Conservation (phyloP, 2,113 vertebrate species). For the Gymnocephalus cernua region DNA sequence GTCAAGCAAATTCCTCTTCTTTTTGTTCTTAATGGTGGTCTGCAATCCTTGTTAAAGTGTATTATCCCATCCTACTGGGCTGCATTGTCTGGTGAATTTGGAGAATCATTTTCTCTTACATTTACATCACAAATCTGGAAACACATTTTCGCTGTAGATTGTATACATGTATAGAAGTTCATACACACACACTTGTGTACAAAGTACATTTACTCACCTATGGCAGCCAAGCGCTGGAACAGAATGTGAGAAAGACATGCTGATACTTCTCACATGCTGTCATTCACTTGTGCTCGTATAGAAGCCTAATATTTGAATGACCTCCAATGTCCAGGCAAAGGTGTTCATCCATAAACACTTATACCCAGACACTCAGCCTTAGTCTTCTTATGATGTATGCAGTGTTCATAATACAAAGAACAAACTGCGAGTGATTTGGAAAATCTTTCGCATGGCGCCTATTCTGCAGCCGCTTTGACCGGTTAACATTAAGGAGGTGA, state of each 20-base stretch:
- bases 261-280: neutral
- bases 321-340: neutral
- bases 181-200: neutral
- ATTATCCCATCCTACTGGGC: neutral
- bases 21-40: neutral
- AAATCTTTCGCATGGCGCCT: neutral
- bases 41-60: neutral
- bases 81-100: neutral
- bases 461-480: constrained; percentile 23
- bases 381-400: constrained; percentile 2
- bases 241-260: neutral
- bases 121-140: neutral
- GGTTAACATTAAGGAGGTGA: constrained; percentile 47
- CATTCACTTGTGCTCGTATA: neutral
- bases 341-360: constrained; percentile 30
- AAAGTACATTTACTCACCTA: neutral
- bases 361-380: constrained; percentile 27
- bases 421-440: constrained; percentile 27
- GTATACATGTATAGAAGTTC: neutral
- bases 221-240: neutral
- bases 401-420: constrained; percentile 24
- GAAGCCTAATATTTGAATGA: neutral
- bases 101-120: neutral
- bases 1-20: neutral
- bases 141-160: neutral